Base-by-base conservation (phyloP, 2,113 vertebrate genomes). In the Jacana jacana region DNA sequence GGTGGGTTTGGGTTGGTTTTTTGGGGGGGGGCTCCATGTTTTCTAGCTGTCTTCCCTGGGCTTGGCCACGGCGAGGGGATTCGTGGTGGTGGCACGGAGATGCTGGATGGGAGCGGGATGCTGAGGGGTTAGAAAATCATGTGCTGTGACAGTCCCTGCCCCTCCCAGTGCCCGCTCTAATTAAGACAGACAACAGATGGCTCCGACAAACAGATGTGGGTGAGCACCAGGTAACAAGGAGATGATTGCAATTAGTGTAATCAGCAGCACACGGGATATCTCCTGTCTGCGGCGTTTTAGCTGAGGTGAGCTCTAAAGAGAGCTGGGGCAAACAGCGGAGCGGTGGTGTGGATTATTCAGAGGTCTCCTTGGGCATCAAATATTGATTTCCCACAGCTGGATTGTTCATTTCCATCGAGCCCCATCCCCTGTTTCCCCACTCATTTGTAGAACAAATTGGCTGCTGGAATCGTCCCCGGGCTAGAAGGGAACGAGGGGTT, bases 221-320 rank as follows among this genome's bases (percentile, higher is more conserved):
- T 70, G 94, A 88, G 73, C 94, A 90, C 79, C 79, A 88, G 87
- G 83, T 93, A 95, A 90, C 78, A 20, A 91, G 82, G 83, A 60
- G 79, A 84, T 93, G 91, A 93, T 95, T 93, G 83, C 83, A 87
- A 91, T 93, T 87, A 91, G 91, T 46, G 55, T 87, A 95, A 93
- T 93, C 39, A 93, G 93, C 91, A 55, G 61, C 78, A 18, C 90
- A 70, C 76, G 57, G 27, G 46, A 84, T 90, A 69, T 23, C 73
- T 93, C 63, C 68, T 87, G 87, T 80, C 88, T 65, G 40, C 39
- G 65, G 87, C 60, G 2, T 60, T 90, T 90, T 48, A 87, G 82
- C 68, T 66, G 79, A 88, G 87, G 63, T 87, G 63, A 25, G 73
- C 28, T 84, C 76, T 44, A 61, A 71, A 90, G 75, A 78, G 52